Base-by-base conservation (phyloP, 2,113 vertebrate species). In the Ammodytes marinus region DNA sequence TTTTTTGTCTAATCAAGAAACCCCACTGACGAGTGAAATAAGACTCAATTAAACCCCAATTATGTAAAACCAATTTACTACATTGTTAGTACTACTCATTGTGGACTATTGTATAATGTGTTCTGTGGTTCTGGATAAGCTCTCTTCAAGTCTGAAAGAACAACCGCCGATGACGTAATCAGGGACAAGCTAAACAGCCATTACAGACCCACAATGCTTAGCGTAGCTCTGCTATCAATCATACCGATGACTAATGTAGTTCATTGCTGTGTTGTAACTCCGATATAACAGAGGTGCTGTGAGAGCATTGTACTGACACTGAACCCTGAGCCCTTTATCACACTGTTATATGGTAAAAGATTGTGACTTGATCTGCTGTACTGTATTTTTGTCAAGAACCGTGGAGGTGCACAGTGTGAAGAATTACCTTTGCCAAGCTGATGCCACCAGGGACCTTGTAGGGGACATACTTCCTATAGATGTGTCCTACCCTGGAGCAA, bases 391-490 rank as follows among this genome's bases (percentile, higher is more conserved):
- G 4, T 43, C 52, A 6, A 54, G 59, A 60, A 55, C 52, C 9
- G 46, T 10, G 15, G 8, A 45, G 61, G 42, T 13, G 6, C 11
- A 12, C n/a, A 9, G 52, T 8, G 42, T 39, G 45, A 66, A 69
- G 61, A 90, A 93, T 96, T 95, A 99, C 98, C 94, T 96, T 94
- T 12, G 97, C 97, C 84, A 99, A 90, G 86, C 97, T 99, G 91
- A 99, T 96, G 53, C 98, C 98, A 6, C 97, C 96, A 0, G 98
- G 98, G 55, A 99, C 96, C 76, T 98, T 99, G 94, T 99, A 99
- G 3, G 98, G 98, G 55, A 99, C 97, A 0, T 98, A 99, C 93
- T 99, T 99, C 88, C 98, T 95, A 92, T 99, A 99, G 91, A 99
- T 99, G 80, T 99, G 98, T 5, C 98, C 98, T 49, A 99, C 98